Evolutionary conservation across 2,888 invertebrate species (phyloP), one percentile per base, ranked within the genome.

Genomic region (Camponotus fellah): DNA sequence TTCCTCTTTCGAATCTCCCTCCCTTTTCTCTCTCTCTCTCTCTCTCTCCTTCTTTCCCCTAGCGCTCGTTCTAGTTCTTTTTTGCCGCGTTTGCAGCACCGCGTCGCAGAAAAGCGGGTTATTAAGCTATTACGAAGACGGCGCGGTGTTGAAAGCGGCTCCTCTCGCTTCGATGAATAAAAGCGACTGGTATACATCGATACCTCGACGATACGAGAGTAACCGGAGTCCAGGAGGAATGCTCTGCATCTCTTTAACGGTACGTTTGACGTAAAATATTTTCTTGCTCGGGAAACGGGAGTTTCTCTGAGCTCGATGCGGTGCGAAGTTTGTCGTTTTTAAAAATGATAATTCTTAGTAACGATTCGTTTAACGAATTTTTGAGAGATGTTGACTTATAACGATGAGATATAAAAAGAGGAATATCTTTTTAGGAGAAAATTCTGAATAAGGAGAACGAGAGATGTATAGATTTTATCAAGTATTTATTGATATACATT

Each of bases 91-190:
- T 26, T 26, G 2, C 72, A 71, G 12, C 46, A 37, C 34, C 37
- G 72, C 79, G 72, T 80, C 72, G 72, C 79, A 71, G 79, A 80
- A 80, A 71, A 80, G 79, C 72, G 37, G 71, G 79, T 80, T 80
- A 80, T 80, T 80, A 80, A 80, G 46, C 79, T 46, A 80, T 80
- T 71, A 80, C 71, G 60, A 80, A 80, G 79, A 60, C 60, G 72
- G 79, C 72, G 46, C 79, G 60, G 79, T 79, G 79, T 80, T 80
- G 79, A 80, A 80, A 80, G 79, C 79, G 46, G 79, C 60, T 80
- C 34, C 71, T 53, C 69, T 80, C 60, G 69, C 43, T 14, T 34
- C 34, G 58, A 37, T 34, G 72, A 26, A 80, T 71, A 80, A 80
- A 71, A 80, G 72, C 72, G 34, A 8, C 34, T 43, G 72, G 46